phyloP scores from a whole-genome alignment of 2,113 vertebrate species.

The Gracilinanus agilis region DNA sequence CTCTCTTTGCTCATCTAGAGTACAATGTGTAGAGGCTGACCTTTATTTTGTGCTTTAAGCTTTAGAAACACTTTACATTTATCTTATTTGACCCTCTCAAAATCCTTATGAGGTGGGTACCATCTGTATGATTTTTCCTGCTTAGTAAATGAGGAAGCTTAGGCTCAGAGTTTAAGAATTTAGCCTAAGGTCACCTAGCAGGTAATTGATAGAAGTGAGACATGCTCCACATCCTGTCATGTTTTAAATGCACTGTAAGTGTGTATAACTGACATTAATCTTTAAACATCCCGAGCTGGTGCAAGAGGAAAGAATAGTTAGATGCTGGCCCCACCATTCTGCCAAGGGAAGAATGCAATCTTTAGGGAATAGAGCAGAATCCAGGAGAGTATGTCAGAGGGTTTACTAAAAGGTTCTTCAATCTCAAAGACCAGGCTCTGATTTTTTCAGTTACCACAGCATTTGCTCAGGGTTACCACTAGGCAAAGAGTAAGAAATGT shows the following conservation, averaged over 20 bases:
- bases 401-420: background rate
- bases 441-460: background rate
- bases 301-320: background rate
- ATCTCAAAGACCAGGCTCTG: background rate
- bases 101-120: too few relatives aligned
- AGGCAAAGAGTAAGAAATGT: background rate
- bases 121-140: background rate
- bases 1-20: background rate
- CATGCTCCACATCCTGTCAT: background rate
- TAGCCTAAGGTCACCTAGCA: background rate
- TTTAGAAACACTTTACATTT: background rate
- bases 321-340: background rate
- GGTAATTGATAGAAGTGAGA: background rate
- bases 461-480: background rate
- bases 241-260: background rate
- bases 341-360: background rate
- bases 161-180: background rate
- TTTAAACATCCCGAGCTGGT: background rate
- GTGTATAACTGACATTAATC: background rate
- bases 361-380: background rate
- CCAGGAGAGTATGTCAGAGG: fast-evolving
- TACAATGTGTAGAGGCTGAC: background rate
- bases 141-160: background rate
- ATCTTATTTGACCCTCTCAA: background rate
- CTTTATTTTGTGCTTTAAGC: background rate